Evolutionary conservation across 1,140 invertebrate genomes (phyloP).

Genomic region (Tyrophagus putrescentiae): DNA sequence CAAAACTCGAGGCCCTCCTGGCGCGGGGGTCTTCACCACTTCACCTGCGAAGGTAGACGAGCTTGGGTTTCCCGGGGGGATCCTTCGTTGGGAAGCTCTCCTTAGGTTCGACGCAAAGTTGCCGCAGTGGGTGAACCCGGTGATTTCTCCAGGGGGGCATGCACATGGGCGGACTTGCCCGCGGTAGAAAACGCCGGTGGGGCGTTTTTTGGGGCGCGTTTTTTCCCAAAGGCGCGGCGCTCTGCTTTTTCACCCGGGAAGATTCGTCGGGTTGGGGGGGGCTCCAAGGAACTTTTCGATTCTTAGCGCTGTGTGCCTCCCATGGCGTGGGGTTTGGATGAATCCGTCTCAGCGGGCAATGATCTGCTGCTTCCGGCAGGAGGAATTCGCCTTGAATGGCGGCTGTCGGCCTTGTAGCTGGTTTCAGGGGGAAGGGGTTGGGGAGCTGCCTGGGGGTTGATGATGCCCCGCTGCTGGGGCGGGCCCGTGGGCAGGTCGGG

Average conservation of each 20-base stretch:
- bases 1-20: slow-evolving; percentile 12
- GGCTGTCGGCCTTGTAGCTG: not conserved
- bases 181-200: not conserved
- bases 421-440: slow-evolving; percentile 3
- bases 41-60: not conserved
- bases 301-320: no score
- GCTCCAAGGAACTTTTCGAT: not conserved
- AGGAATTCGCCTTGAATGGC: not conserved
- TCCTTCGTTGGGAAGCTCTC: not conserved
- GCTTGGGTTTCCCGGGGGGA: not conserved
- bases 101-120: not conserved
- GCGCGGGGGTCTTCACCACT: not conserved
- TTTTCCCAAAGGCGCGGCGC: no score
- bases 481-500: not conserved
- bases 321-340: no score
- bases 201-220: no score
- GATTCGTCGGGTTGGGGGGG: not conserved
- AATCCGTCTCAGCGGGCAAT: slow-evolving; percentile 16
- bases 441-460: not conserved
- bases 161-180: not conserved
- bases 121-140: not conserved
- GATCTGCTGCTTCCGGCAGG: slow-evolving; percentile 16
- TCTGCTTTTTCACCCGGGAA: not conserved
- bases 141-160: not conserved
- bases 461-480: not conserved